These are phyloP conservation scores for Chascanopsetta lugubris DNA, from an alignment of 2,113 vertebrate genomes.

Conservation along the genomic window DNA sequence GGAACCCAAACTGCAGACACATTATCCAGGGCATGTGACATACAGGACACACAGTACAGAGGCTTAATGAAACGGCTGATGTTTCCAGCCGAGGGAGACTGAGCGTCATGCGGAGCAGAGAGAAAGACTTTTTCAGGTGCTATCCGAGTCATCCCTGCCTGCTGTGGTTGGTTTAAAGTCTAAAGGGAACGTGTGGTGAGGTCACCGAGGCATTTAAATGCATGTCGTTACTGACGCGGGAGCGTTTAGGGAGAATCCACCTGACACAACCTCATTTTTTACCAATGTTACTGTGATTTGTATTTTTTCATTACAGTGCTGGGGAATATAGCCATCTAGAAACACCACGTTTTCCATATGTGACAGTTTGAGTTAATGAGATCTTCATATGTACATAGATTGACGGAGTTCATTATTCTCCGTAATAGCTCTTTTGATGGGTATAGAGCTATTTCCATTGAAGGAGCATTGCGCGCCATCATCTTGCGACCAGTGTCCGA, in stretches of 20 bases:
- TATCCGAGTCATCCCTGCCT: not conserved
- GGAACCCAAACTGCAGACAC: slow-evolving; percentile 9
- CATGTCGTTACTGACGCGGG: not conserved
- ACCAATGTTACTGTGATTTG: slow-evolving; percentile 1
- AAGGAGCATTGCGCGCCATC: too few relatives aligned
- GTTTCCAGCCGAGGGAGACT: not conserved
- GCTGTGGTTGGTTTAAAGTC: not conserved
- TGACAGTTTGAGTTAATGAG: too few relatives aligned
- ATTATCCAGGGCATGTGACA: slow-evolving; percentile 8
- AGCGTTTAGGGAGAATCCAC: not conserved
- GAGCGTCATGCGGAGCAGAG: not conserved
- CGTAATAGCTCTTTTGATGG: too few relatives aligned
- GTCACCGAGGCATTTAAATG: slow-evolving; percentile 20
- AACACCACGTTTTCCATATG: not conserved
- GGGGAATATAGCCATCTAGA: not conserved
- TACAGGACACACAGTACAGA: not conserved
- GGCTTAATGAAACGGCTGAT: not conserved
- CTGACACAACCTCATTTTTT: slow-evolving; percentile 5
- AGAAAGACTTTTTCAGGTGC: not conserved
- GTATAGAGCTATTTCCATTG: too few relatives aligned
- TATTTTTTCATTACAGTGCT: not conserved
- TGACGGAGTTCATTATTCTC: not conserved
- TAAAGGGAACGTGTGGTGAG: not conserved
- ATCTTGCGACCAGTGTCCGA: too few relatives aligned
- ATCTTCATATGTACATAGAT: too few relatives aligned